Evolutionary conservation across 2,888 invertebrate genomes (phyloP).

Genomic region (Eustalomyia histrio): DNA sequence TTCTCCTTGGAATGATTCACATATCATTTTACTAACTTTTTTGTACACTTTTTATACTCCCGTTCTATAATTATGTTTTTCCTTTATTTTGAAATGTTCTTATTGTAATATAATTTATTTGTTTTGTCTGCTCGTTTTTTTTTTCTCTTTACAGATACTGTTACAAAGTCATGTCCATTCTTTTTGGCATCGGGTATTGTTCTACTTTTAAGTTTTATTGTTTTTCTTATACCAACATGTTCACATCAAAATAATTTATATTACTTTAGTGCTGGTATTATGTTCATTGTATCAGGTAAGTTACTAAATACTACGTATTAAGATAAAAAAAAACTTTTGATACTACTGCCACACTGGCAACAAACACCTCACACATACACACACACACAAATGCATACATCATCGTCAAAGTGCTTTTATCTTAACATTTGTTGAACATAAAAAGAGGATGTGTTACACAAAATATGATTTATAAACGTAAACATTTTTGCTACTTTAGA

Average conservation of each 20-base stretch:
- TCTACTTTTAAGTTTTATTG: slow-evolving; percentile 88
- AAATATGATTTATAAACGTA: neutral
- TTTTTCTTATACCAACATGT: slow-evolving; percentile 88
- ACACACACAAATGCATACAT: too few species aligned
- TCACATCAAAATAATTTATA: slow-evolving; percentile 87
- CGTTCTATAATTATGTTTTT: too few species aligned
- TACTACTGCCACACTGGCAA: neutral
- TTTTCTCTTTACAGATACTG: slow-evolving; percentile 85
- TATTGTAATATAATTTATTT: slow-evolving; percentile 2
- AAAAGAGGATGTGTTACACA: neutral
- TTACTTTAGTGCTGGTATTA: slow-evolving; percentile 91
- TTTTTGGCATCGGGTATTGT: slow-evolving; percentile 88
- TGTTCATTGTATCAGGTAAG: slow-evolving; percentile 93
- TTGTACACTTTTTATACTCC: too few species aligned
- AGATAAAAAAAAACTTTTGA: neutral
- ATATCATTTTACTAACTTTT: too few species aligned
- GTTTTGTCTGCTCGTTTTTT: slow-evolving; percentile 3
- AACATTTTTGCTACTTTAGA: too few species aligned
- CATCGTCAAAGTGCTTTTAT: neutral
- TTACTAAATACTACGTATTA: slow-evolving; percentile 12
- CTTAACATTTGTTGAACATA: neutral
- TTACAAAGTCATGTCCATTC: slow-evolving; percentile 91
- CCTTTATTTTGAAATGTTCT: neutral
- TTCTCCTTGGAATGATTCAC: too few species aligned
- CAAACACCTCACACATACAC: too few species aligned